These are phyloP conservation scores for Synanthedon andrenaeformis DNA, from an alignment of 2,888 invertebrate genomes.

Conservation along the genomic window DNA sequence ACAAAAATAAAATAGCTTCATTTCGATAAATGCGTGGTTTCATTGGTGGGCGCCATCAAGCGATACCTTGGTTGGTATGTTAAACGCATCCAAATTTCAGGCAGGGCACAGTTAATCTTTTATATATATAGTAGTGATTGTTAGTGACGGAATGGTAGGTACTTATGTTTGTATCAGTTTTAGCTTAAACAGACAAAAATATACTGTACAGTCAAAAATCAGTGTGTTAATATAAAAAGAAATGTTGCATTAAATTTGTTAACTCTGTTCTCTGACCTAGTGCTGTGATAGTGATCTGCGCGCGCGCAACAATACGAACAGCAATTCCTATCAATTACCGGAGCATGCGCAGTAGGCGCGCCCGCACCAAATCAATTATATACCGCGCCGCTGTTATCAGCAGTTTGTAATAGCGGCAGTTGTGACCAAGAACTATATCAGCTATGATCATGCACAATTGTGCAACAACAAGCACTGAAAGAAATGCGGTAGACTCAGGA, in stretches of 20 bases:
- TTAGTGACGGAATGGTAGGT: too few relatives aligned
- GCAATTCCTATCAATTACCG: constrained; percentile 3
- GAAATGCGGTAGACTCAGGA: neutral
- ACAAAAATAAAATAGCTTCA: too few relatives aligned
- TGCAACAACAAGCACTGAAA: neutral
- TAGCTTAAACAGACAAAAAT: too few relatives aligned
- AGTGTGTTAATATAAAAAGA: too few relatives aligned
- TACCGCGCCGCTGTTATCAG: constrained; percentile 8
- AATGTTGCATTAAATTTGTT: neutral
- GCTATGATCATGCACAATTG: neutral
- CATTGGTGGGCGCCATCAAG: too few relatives aligned
- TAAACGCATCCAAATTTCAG: too few relatives aligned
- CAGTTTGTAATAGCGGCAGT: neutral
- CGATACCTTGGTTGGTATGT: too few relatives aligned
- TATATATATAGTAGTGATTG: too few relatives aligned
- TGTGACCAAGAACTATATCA: neutral
- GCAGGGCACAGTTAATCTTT: too few relatives aligned
- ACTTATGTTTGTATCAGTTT: too few relatives aligned
- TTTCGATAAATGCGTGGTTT: too few relatives aligned
- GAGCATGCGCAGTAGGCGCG: constrained; percentile 16
- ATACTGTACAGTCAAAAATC: too few relatives aligned
- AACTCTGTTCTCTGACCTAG: neutral
- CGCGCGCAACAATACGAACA: neutral
- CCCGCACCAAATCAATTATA: constrained; percentile 25
- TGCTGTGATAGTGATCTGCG: neutral